A percentile compares a stretch with the other conserved stretches of the same genome.
These are phyloP conservation scores for Yponomeuta cagnagella DNA, from an alignment of 2,888 invertebrate genomes.

Conservation along the genomic window DNA sequence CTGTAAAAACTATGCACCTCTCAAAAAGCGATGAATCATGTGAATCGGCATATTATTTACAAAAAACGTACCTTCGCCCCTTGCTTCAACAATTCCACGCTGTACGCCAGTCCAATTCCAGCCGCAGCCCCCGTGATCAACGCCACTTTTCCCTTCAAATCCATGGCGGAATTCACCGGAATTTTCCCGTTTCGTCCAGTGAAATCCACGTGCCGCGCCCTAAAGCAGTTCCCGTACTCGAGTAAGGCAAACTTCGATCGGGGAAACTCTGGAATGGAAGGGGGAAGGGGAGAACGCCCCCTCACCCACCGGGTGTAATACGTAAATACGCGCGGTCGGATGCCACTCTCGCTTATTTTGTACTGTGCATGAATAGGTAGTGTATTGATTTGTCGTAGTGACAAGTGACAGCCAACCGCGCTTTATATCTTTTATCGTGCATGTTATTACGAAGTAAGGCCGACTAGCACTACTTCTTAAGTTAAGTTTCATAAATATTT, in stretches of 20 bases:
- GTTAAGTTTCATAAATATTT: no score
- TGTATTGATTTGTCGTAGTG: neutral
- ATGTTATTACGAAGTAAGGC: no score
- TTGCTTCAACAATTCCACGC: slow-evolving; percentile 81
- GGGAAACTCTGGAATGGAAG: slow-evolving; percentile 29
- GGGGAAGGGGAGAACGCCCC: slow-evolving; percentile 29
- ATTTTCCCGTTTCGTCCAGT: slow-evolving; percentile 28
- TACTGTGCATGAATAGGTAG: neutral
- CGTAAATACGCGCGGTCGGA: slow-evolving; percentile 55
- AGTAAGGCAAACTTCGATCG: slow-evolving; percentile 54
- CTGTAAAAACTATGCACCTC: neutral
- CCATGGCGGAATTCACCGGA: slow-evolving; percentile 61
- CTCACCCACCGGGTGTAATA: slow-evolving; percentile 53
- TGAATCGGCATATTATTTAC: neutral
- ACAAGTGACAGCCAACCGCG: no score
- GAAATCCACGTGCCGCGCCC: slow-evolving; percentile 41
- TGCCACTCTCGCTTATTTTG: slow-evolving; percentile 49
- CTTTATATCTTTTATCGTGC: no score
- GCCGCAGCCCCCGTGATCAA: slow-evolving; percentile 84
- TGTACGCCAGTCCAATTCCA: slow-evolving; percentile 83
- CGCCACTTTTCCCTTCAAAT: slow-evolving; percentile 83
- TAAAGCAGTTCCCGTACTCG: slow-evolving; percentile 25
- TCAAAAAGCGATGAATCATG: neutral
- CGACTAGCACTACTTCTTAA: no score
- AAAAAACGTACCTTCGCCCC: slow-evolving; percentile 80